Conservation (phyloP, 2,797 vertebrate genomes). For the Neolamprologus multifasciatus region DNA sequence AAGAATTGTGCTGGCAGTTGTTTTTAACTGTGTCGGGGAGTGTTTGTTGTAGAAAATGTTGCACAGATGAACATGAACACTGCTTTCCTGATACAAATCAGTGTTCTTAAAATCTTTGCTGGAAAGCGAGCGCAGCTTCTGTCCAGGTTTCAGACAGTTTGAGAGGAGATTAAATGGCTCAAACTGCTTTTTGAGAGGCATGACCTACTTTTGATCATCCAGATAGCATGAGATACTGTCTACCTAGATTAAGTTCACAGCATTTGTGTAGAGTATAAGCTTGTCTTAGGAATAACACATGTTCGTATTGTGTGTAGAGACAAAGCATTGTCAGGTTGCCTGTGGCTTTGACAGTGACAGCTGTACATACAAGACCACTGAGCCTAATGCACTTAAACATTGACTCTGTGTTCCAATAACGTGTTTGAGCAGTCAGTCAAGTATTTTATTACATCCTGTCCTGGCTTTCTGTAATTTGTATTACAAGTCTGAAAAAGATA, state of each 20-base stretch:
- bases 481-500: constrained; percentile 26
- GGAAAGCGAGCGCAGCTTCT: constrained; percentile 50
- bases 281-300: constrained; percentile 76
- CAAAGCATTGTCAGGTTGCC: constrained; percentile 77
- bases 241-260: constrained; percentile 73
- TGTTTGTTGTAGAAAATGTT: constrained; percentile 17
- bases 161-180: constrained; percentile 77
- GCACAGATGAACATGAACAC: neutral
- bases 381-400: constrained; percentile 75
- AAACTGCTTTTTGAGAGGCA: constrained; percentile 73
- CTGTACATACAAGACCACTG: constrained; percentile 76
- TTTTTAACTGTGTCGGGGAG: constrained; percentile 7
- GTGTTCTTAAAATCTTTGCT: constrained; percentile 48
- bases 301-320: constrained; percentile 77
- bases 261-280: constrained; percentile 69
- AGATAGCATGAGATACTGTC: constrained; percentile 75
- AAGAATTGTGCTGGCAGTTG: neutral
- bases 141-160: constrained; percentile 71
- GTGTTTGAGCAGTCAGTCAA: constrained; percentile 60
- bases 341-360: constrained; percentile 75
- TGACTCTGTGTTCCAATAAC: constrained; percentile 60
- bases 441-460: constrained; percentile 62
- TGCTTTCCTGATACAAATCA: constrained; percentile 31
- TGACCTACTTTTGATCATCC: constrained; percentile 79
- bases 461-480: constrained; percentile 23